Percentiles rank a stretch among this genome's conserved stretches.
Evolutionary conservation across 2,113 vertebrate genomes (phyloP).

Genomic region (Pelusios castaneus): DNA sequence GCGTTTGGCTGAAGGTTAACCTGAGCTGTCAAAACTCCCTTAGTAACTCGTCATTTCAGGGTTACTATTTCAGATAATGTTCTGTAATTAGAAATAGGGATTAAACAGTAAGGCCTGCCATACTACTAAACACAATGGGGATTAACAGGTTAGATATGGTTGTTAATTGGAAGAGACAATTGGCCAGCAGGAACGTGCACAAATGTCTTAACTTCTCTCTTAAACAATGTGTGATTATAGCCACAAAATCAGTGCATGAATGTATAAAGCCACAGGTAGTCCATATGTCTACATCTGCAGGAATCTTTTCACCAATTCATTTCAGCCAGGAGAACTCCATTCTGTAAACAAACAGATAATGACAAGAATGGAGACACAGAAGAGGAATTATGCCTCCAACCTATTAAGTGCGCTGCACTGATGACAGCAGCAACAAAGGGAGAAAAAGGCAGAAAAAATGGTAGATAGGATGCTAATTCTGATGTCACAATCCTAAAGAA

Average conservation of each 20-base stretch:
- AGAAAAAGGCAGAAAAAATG: neutral
- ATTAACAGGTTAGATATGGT: neutral
- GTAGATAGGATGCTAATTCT: neutral
- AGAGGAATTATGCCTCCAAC: neutral
- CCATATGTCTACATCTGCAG: neutral
- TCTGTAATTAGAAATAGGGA: neutral
- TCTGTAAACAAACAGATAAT: neutral
- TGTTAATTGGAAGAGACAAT: neutral
- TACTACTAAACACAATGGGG: neutral
- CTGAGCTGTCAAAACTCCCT: neutral
- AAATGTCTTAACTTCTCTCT: neutral
- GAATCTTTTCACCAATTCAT: neutral
- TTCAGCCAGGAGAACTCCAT: neutral
- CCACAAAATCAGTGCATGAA: neutral
- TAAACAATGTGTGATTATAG: neutral
- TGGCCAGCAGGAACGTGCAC: neutral
- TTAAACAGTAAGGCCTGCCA: neutral
- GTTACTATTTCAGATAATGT: neutral
- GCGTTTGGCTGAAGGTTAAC: neutral
- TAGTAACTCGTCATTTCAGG: too few species aligned
- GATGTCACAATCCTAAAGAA: neutral
- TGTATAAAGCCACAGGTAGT: neutral
- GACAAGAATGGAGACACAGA: neutral
- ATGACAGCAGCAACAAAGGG: neutral
- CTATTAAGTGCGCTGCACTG: neutral